Base-by-base conservation (phyloP, 2,113 vertebrate species). In the Leptocoma aspasia region DNA sequence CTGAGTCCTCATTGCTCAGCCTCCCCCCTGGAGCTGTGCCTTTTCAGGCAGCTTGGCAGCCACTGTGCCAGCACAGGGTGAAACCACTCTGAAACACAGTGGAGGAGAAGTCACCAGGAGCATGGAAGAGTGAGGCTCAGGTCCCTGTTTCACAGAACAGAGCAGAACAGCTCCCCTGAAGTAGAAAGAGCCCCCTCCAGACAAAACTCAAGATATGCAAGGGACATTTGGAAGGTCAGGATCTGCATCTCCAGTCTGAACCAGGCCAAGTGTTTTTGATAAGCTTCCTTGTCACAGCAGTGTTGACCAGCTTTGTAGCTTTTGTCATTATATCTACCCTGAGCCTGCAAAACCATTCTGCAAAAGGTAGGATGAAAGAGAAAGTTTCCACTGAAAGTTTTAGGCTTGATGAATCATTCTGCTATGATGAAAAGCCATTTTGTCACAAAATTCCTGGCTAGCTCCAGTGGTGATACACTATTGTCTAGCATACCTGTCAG, bases 361-460 rank as follows among this genome's bases (percentile, higher is more conserved):
- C 21, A 61, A 83, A 76, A 73, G 28, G 33, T 12, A 59, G 7
- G 6, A 73, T 70, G 39, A 92, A 92, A 94, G 31, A 59, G 10
- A 50, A 88, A 92, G 39, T 88, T 88, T 92, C 39, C 15, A 27
- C 41, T 76, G 66, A 33, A 92, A 70, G 42, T 77, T 92, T 94
- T 77, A 60, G n/a, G 33, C 42, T 50, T 50, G 54, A 72, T 65
- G 45, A 93, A 73, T 88, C 30, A 59, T 82, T 90, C 87, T 93
- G 50, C 63, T 77, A 27, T 70, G 49, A 90, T 81, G 79, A 92
- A 96, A 95, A 83, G 19, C 16, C 37, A 66, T 80, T 85, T 92
- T 90, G 82, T 86, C 75, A 93, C 33, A 90, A 73, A 93, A 93
- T 70, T 94, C 50, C 86, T 86, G 68, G 44, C 54, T 77, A 80